Evolutionary conservation across 2,888 invertebrate genomes (phyloP).

Genomic region (Hypomecis punctinalis): DNA sequence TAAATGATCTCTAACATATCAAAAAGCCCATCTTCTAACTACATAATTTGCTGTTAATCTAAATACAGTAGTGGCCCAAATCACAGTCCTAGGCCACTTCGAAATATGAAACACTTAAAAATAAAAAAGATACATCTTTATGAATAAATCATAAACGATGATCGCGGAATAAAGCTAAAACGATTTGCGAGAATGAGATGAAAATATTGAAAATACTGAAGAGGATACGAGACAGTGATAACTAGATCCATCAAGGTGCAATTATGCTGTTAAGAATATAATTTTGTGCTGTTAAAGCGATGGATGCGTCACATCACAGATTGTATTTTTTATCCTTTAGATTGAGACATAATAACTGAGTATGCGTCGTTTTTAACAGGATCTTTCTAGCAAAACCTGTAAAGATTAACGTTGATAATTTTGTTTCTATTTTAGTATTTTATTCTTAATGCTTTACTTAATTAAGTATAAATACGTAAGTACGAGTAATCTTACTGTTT

Average conservation of each 20-base stretch:
- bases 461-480: no score
- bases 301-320: conserved; percentile 61
- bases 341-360: conserved; percentile 53
- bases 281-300: conserved; percentile 69
- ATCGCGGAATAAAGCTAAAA: conserved; percentile 57
- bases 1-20: neutral
- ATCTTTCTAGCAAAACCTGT: conserved; percentile 2
- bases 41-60: conserved; percentile 38
- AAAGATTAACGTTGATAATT: neutral
- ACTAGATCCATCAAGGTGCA: conserved; percentile 62
- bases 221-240: conserved; percentile 54
- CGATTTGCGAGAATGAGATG: conserved; percentile 52
- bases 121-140: conserved; percentile 47
- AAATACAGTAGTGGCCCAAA: conserved; percentile 67
- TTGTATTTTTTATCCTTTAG: conserved; percentile 50
- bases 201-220: conserved; percentile 25
- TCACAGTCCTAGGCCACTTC: conserved; percentile 62
- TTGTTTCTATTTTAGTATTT: no score
- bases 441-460: no score
- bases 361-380: conserved; percentile 16
- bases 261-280: conserved; percentile 77
- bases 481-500: no score
- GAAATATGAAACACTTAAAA: conserved; percentile 53
- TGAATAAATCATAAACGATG: conserved; percentile 57
- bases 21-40: conserved; percentile 26